phyloP scores from a whole-genome alignment of 2,888 invertebrate genomes.

The Halocaridina rubra region DNA sequence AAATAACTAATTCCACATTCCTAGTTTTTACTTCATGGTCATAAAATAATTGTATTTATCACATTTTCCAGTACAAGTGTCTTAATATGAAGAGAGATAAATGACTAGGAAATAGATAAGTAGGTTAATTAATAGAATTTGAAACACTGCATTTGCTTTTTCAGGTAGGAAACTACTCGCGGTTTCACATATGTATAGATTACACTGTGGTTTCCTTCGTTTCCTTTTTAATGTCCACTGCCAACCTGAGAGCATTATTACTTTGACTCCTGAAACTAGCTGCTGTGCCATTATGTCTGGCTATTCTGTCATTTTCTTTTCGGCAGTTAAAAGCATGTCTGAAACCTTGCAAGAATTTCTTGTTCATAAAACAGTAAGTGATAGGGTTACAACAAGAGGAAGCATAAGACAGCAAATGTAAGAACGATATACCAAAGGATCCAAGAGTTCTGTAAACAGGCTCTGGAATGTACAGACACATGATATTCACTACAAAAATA shows the following conservation, averaged over 20 bases:
- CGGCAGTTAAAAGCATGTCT: slow-evolving; percentile 73
- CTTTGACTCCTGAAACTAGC: slow-evolving; percentile 41
- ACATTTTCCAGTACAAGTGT: background rate
- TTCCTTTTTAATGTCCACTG: slow-evolving; percentile 26
- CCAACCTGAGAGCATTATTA: slow-evolving; percentile 13
- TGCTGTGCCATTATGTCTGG: slow-evolving; percentile 14
- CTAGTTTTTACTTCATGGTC: too few relatives aligned
- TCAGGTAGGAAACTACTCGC: too few relatives aligned
- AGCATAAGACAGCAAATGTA: slow-evolving; percentile 74
- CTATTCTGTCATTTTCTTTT: slow-evolving; percentile 20
- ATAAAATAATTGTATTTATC: slow-evolving; percentile 2
- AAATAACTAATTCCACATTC: too few relatives aligned
- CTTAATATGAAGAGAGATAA: background rate
- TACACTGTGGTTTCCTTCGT: slow-evolving; percentile 24
- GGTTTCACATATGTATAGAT: background rate
- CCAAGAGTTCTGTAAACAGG: slow-evolving; percentile 72
- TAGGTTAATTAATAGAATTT: too few relatives aligned
- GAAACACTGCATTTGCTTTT: too few relatives aligned
- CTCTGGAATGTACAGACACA: slow-evolving; percentile 72
- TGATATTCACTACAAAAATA: slow-evolving; percentile 74
- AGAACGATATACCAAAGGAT: slow-evolving; percentile 71
- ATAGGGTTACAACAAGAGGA: slow-evolving; percentile 78
- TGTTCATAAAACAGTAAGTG: slow-evolving; percentile 79
- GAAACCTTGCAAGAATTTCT: slow-evolving; percentile 76
- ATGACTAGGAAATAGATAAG: background rate